These are phyloP conservation scores for Microcebus murinus DNA, from an alignment of 2,113 vertebrate genomes.

Conservation along the genomic window DNA sequence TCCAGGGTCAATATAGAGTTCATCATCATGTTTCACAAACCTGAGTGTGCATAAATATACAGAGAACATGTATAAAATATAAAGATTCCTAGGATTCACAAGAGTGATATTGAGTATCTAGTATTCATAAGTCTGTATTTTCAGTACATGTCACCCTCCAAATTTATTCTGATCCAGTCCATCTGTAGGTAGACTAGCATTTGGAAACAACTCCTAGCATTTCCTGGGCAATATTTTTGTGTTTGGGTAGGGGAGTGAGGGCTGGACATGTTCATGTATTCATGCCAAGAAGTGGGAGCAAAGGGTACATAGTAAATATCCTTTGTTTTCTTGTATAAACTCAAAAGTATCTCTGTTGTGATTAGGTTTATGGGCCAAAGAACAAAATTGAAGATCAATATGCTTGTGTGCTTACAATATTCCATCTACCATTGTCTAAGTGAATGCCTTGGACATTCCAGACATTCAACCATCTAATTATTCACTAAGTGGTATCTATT, in stretches of 20 bases:
- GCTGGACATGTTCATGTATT: background rate
- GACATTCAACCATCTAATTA: background rate
- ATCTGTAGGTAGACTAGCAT: background rate
- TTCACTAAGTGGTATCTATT: background rate
- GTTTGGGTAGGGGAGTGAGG: background rate
- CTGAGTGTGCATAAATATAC: background rate
- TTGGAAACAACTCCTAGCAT: background rate
- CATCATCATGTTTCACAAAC: background rate
- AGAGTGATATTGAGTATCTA: background rate
- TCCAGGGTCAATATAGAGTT: background rate
- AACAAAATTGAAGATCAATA: background rate
- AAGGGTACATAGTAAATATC: background rate
- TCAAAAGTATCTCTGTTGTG: background rate
- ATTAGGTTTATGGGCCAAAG: background rate
- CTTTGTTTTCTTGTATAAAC: background rate
- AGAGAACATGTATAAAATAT: background rate
- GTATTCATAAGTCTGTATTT: background rate
- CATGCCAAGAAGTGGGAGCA: background rate
- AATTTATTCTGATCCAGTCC: background rate
- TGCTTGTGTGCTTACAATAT: background rate
- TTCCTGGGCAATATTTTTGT: background rate
- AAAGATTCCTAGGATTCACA: background rate
- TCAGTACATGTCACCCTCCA: background rate
- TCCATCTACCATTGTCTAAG: background rate
- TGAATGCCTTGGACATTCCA: background rate